phyloP scores from a whole-genome alignment of 2,797 vertebrate genomes.

The Cygnus olor region DNA sequence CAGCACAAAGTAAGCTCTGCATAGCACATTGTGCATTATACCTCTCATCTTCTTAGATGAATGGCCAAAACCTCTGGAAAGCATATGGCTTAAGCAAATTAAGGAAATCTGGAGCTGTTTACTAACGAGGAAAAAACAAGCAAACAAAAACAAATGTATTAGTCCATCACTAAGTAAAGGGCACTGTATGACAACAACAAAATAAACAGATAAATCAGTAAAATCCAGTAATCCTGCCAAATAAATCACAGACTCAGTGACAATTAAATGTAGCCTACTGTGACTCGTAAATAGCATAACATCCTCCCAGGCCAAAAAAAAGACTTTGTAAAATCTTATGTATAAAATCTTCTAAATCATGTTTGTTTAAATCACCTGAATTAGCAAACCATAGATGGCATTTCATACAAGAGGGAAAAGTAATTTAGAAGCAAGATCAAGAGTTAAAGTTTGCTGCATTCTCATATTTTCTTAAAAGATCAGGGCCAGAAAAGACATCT shows the following conservation, averaged over 20 bases:
- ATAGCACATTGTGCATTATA: background rate
- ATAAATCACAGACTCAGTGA: slow-evolving; percentile 46
- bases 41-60: background rate
- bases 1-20: background rate
- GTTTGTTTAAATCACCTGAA: background rate
- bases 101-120: slow-evolving; percentile 21
- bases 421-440: background rate
- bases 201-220: slow-evolving; percentile 70
- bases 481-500: background rate
- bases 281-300: background rate
- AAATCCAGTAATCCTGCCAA: slow-evolving; percentile 51
- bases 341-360: background rate
- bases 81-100: slow-evolving; percentile 56
- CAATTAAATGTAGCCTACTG: slow-evolving; percentile 20
- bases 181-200: slow-evolving; percentile 36
- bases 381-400: background rate
- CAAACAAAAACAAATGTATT: slow-evolving; percentile 46
- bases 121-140: slow-evolving; percentile 39
- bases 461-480: background rate
- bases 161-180: slow-evolving; percentile 56
- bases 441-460: background rate
- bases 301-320: background rate
- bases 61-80: slow-evolving; percentile 32
- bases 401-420: background rate
- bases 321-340: background rate